Evolutionary conservation across 2,797 vertebrate genomes (phyloP), one percentile per base, ranked within the genome.

Genomic region (Danio jaintianensis): DNA sequence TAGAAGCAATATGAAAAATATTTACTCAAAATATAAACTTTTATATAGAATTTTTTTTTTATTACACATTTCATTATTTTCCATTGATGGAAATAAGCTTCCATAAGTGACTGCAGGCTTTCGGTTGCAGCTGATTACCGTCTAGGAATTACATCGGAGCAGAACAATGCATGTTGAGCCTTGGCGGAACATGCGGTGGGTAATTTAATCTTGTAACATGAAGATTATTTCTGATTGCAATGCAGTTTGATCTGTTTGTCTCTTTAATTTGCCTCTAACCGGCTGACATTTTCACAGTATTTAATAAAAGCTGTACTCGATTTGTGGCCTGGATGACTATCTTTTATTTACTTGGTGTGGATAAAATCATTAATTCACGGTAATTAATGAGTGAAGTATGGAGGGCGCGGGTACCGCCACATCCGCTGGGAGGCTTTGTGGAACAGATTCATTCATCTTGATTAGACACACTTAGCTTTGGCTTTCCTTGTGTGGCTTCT

Each of bases 351-450:
- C 91, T 89, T 70, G 84, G 86, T 85, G 84, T 85, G 86, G 89
- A 90, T 92, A 90, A 90, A 92, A 90, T 88, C 90, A 93, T 93
- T 91, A 89, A 90, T 93, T 93, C 88, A 89, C 86, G 84, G 88
- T 93, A 92, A 93, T 93, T 91, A 92, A 93, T 91, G 89, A 91
- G 88, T 85, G 86, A 89, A 86, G 85, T 86, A 89, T 87, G 85
- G 79, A 82, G 86, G 67, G 84, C 82, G 79, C 75, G 83, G 83
- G 83, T 83, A 86, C 85, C 88, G 85, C 71, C 86, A 62, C 88
- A 88, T 90, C 90, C 86, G 22, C 80, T 82, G 89, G 86, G 89
- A 92, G 84, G 85, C 82, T 56, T 52, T 78, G 50, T 61, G 84
- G 78, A 87, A 89, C 82, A 86, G 56, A 78, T 85, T 88, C 84